Evolutionary conservation across 2,888 invertebrate genomes (phyloP).

Genomic region (Molorchus minor): DNA sequence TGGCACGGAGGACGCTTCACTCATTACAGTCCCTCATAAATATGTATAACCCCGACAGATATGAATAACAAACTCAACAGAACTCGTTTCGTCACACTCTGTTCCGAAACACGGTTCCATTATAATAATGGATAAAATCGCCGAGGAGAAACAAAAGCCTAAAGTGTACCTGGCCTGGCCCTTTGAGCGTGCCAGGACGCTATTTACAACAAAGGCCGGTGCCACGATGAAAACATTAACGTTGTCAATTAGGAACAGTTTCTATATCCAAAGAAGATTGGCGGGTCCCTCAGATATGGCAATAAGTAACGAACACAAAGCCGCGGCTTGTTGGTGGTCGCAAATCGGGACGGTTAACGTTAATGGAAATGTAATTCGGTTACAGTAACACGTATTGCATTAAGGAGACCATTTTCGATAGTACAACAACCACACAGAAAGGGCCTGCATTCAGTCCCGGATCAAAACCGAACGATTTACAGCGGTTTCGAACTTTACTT

Average conservation of each 20-base stretch:
- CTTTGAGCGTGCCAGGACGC: slow-evolving; percentile 4
- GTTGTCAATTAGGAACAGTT: slow-evolving; percentile 25
- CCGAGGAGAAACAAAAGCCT: slow-evolving; percentile 21
- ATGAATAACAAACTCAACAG: slow-evolving; percentile 13
- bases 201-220: slow-evolving; percentile 21
- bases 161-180: slow-evolving; percentile 16
- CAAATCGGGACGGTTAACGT: too few species aligned
- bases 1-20: neutral
- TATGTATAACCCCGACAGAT: neutral
- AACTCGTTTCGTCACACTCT: slow-evolving; percentile 14
- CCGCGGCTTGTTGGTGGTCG: too few species aligned
- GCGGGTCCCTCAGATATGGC: too few species aligned
- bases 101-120: slow-evolving; percentile 7
- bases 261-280: slow-evolving; percentile 14
- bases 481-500: too few species aligned
- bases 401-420: too few species aligned
- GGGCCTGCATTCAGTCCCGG: too few species aligned
- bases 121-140: slow-evolving; percentile 28
- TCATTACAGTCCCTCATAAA: neutral
- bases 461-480: too few species aligned
- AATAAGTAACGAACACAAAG: too few species aligned
- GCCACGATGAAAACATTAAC: slow-evolving; percentile 21
- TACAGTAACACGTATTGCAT: too few species aligned
- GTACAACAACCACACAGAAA: too few species aligned
- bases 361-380: too few species aligned